Conservation (phyloP, 2,113 vertebrate species). For the Phalacrocorax aristotelis region DNA sequence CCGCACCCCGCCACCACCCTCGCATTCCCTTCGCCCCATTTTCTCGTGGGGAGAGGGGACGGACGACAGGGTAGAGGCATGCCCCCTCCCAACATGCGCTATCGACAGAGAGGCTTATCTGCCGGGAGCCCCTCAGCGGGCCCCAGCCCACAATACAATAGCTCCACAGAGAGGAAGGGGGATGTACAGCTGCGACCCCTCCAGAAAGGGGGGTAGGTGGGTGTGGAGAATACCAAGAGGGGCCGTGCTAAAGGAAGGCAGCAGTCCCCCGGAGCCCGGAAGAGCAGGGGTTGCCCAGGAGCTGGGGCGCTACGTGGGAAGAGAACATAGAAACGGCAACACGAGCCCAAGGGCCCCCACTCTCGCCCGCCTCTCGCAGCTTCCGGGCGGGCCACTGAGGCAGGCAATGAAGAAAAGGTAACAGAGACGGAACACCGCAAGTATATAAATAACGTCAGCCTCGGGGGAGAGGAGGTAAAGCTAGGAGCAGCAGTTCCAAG, state of each 20-base stretch:
- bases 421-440: not conserved
- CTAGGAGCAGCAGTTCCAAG: not conserved
- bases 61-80: not conserved
- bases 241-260: not conserved
- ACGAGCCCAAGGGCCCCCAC: not conserved
- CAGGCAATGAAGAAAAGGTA: not conserved
- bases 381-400: not conserved
- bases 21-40: not conserved
- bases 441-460: conserved; percentile 28
- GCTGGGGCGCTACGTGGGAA: not conserved
- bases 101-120: not conserved
- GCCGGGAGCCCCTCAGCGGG: not conserved
- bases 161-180: not conserved
- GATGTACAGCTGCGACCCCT: not conserved
- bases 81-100: not conserved
- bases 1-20: not conserved
- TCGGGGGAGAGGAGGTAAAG: not conserved
- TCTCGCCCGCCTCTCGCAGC: not conserved
- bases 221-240: not conserved
- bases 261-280: not conserved
- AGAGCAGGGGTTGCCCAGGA: not conserved
- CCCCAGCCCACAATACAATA: conserved; percentile 4
- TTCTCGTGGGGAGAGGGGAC: not conserved
- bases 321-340: not conserved
- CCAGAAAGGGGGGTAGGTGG: not conserved